phyloP scores from a whole-genome alignment of 2,113 vertebrate species.

The Erpornis zantholeuca region DNA sequence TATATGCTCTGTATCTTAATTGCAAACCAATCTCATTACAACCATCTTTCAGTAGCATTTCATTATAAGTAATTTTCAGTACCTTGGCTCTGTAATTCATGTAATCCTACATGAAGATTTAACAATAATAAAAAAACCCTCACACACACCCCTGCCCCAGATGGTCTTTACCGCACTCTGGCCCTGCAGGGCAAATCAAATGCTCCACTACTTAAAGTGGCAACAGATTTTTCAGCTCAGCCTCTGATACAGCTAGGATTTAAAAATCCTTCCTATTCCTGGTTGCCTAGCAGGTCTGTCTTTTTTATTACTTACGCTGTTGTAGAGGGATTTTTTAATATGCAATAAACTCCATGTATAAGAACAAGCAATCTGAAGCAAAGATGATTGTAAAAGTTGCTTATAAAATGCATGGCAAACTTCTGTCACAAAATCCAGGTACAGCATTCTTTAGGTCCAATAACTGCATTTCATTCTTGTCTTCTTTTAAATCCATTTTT shows the following conservation, averaged over 20 bases:
- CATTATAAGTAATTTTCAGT: constrained; percentile 9
- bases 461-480: background rate
- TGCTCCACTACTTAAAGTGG: background rate
- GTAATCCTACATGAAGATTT: background rate
- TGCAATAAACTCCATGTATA: background rate
- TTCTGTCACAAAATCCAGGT: background rate
- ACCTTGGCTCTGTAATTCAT: background rate
- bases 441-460: background rate
- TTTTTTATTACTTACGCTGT: background rate
- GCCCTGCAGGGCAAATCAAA: constrained; percentile 13
- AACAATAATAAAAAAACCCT: background rate
- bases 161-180: background rate
- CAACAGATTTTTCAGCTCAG: background rate
- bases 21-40: constrained; percentile 27
- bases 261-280: background rate
- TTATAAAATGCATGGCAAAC: background rate
- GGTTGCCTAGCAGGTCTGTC: background rate
- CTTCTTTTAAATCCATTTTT: constrained; percentile 30
- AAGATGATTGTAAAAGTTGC: background rate
- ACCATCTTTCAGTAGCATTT: background rate
- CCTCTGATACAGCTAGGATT: background rate
- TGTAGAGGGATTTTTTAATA: background rate
- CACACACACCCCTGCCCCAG: background rate
- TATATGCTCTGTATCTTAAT: background rate
- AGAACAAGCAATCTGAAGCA: background rate